These are phyloP conservation scores for Hermaeophaga mercurialis DNA, from an alignment of 2,888 invertebrate genomes.

Conservation along the genomic window DNA sequence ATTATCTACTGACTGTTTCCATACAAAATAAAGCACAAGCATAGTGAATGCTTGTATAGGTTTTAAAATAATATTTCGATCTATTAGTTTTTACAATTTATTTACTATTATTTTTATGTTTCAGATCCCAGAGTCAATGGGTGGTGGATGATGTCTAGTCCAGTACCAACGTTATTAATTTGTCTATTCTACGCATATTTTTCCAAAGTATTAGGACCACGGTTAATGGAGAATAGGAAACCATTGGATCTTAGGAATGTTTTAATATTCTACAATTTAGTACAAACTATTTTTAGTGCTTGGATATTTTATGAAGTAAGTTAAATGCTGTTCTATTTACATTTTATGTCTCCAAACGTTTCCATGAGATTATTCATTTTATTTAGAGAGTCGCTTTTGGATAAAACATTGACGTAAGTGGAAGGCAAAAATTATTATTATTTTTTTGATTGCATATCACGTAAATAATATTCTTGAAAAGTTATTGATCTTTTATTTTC, in stretches of 20 bases:
- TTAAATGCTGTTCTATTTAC: slow-evolving; percentile 10
- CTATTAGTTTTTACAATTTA: no score
- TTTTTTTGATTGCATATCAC: no score
- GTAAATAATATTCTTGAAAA: no score
- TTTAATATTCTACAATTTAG: slow-evolving; percentile 85
- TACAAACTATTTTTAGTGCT: slow-evolving; percentile 88
- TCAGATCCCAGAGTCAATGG: slow-evolving; percentile 86
- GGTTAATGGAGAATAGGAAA: slow-evolving; percentile 87
- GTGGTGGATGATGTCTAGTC: slow-evolving; percentile 94
- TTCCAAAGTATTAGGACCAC: slow-evolving; percentile 82
- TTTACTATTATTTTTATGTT: slow-evolving; percentile 51
- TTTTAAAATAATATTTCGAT: no score
- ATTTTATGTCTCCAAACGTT: background rate
- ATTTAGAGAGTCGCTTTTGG: no score
- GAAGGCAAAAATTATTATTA: no score
- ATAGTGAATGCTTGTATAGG: no score
- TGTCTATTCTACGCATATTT: slow-evolving; percentile 88
- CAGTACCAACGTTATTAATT: slow-evolving; percentile 86
- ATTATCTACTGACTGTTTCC: no score
- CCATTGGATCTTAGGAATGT: slow-evolving; percentile 81
- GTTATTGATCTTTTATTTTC: no score
- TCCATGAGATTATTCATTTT: no score
- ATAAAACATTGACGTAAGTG: no score
- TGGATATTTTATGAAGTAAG: slow-evolving; percentile 86
- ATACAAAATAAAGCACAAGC: no score